Conservation (phyloP, 1,140 invertebrate genomes). For the Contarinia nasturtii region DNA sequence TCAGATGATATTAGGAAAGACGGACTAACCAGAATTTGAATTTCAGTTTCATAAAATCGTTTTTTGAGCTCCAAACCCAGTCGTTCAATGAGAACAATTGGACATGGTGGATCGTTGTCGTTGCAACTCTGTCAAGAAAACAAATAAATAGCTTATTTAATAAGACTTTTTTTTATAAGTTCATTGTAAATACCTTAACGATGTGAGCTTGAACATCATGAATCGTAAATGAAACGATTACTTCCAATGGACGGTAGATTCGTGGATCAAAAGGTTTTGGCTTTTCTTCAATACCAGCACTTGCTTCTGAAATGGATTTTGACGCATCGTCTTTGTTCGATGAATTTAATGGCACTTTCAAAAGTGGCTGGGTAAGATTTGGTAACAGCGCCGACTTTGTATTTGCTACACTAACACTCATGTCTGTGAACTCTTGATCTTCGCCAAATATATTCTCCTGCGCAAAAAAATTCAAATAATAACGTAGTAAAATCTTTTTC, state of each 20-base stretch:
- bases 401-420: conserved; percentile 39
- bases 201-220: conserved; percentile 90
- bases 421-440: conserved; percentile 83
- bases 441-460: conserved; percentile 92
- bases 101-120: conserved; percentile 73
- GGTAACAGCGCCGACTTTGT: conserved; percentile 11
- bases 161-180: background rate
- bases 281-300: conserved; percentile 30
- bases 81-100: conserved; percentile 72
- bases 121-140: conserved; percentile 45
- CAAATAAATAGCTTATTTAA: background rate
- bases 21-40: conserved; percentile 82
- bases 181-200: conserved; percentile 36
- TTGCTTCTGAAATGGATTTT: conserved; percentile 33
- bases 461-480: conserved; percentile 7
- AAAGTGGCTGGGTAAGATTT: conserved; percentile 14
- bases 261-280: conserved; percentile 60
- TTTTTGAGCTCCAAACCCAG: conserved; percentile 96
- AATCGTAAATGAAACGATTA: conserved; percentile 82
- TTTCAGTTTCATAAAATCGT: conserved; percentile 68
- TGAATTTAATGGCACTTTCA: conserved; percentile 7
- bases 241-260: conserved; percentile 71
- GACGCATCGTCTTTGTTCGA: conserved; percentile 21
- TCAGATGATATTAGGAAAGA: conserved; percentile 65
- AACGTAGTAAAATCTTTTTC: background rate